Base-by-base conservation (phyloP, 1,140 invertebrate species). In the Sycophaga agraensis region DNA sequence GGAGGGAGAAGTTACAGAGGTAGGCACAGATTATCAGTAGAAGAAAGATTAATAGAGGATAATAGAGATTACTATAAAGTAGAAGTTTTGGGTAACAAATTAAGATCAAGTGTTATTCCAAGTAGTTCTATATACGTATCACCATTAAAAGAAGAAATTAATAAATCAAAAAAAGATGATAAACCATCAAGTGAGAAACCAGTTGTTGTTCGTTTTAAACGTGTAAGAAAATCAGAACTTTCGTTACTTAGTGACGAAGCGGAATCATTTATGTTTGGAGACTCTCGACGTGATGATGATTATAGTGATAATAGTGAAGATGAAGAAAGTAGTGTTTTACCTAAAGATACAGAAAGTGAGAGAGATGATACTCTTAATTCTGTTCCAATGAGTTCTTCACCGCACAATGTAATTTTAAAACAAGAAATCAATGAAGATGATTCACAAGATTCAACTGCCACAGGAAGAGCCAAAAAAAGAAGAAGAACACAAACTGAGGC, bases 251-350 rank as follows among this genome's bases (percentile, higher is more conserved):
- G 90, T 59, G 88, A 91, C 60, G 90, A 93, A 73, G 91, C 90
- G 0, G 90, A 91, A 66, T 91, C 88, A 49, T 93, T 92, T 71
- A 89, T 93, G 86, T 93, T 93, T 72, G 77, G 82, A 2, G 82
- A 84, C 35, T 86, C 88, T 0, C 86, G 84, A 61, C 83, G 86
- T 28, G 84, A 86, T 21, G 84, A 87, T 12, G 82, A 82, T 0
- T 85, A 82, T 24, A 75, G 77, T 37, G 80, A 81, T 24, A 71
- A 79, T 1, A 83, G 81, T 35, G 77, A 83, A 7, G 73, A 70
- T 14, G 79, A 80, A n/a, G 64, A 72, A 12, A 78, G 70, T 21
- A 81, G 78, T 57, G 40, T 76, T 21, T 61, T 79, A 54, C 83
- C 66, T 68, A 83, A 69, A 49, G 83, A 71, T 50, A 84, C 78